Evolutionary conservation across 2,888 invertebrate genomes (phyloP), one percentile per base, ranked within the genome.

Genomic region (Trichacis sp.): DNA sequence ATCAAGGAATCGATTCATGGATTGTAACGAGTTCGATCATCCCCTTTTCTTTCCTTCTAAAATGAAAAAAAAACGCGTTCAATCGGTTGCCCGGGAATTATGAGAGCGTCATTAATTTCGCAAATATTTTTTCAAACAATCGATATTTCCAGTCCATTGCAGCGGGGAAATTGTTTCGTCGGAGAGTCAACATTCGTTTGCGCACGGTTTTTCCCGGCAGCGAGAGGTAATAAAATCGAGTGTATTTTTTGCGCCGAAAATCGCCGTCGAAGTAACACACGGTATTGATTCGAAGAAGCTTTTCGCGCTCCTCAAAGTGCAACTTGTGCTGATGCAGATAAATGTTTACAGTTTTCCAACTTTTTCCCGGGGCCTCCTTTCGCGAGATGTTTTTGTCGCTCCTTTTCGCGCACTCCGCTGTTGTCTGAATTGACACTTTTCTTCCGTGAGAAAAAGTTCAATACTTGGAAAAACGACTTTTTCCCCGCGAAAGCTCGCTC

Each of bases 21-120:
- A 49, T 48, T 33, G 48, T 56, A 56, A 56, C 42, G 40, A 42
- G 56, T 56, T 56, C 48, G 40, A 42, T 56, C 54, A 24, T 24
- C 24, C 24, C 24, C n/a, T 33, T n/a, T n/a, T 33, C 33, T 9
- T 2, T 2, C n/a, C 2, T 11, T 2, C 6, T 11, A 33, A 33
- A 33, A n/a, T 33, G 33, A n/a, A 33, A n/a, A n/a, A n/a, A n/a
- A n/a, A n/a, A n/a, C n/a, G n/a, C n/a, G n/a, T n/a, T n/a, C n/a
- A n/a, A n/a, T n/a, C n/a, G n/a, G n/a, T n/a, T n/a, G n/a, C n/a
- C n/a, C n/a, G n/a, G n/a, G n/a, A n/a, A n/a, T n/a, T n/a, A n/a
- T n/a, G n/a, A n/a, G n/a, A 33, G 33, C 33, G 11, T 33, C 2
- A 33, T n/a, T n/a, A 33, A 33, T 33, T 33, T n/a, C n/a, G 33